Base-by-base conservation (phyloP, 2,113 vertebrate species). In the Monopterus albus region DNA sequence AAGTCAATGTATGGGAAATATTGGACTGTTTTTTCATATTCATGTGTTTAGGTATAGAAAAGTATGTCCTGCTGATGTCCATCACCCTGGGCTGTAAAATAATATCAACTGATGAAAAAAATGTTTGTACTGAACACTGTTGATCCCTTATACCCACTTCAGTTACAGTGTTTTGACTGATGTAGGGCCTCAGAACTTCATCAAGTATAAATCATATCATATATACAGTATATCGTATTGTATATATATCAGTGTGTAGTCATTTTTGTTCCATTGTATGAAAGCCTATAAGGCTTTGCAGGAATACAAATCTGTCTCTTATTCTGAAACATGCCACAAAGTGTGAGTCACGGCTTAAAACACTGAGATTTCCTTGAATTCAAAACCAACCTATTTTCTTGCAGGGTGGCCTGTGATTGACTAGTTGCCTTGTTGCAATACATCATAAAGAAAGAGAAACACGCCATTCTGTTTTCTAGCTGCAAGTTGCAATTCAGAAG, bases 41-140 rank as follows among this genome's bases (percentile, higher is more conserved):
- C 14, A 65, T 26, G 21, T n/a, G 9, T 25, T 25, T 2, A 17
- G 15, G 15, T 5, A 35, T 18, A 14, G n/a, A 21, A 42, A 14
- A n/a, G 13, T 23, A 17, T 35, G 33, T 52, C 45, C 40, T 0
- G 14, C 36, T 73, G 50, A 63, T 56, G 76, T 72, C 75, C 53
- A 47, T 56, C 51, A 50, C 12, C 31, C 25, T 26, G 60, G 39
- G 26, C 52, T 59, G 35, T 25, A 33, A 49, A 43, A 62, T 45
- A 0, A 21, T 31, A 40, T 49, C 59, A 73, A 66, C 57, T 49
- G 53, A 42, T 51, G 36, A n/a, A n/a, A n/a, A n/a, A n/a, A n/a
- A n/a, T n/a, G n/a, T n/a, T n/a, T n/a, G n/a, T n/a, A n/a, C n/a
- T n/a, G n/a, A n/a, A n/a, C n/a, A n/a, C n/a, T n/a, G n/a, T n/a